These are phyloP conservation scores for Brachymystax lenok DNA, from an alignment of 2,797 vertebrate genomes.

Conservation along the genomic window DNA sequence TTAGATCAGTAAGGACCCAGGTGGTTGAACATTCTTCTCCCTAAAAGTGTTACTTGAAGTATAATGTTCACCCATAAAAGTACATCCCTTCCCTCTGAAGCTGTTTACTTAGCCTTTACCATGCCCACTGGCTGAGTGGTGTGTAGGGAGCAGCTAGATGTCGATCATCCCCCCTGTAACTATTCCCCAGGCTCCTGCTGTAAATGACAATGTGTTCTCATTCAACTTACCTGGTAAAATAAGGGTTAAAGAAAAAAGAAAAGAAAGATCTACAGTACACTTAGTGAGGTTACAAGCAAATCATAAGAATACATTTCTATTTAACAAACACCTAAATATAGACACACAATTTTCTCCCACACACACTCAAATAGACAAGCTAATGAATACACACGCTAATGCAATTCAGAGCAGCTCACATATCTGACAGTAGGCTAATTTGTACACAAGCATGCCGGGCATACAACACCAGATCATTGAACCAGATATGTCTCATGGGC, in stretches of 20 bases:
- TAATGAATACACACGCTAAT: neutral
- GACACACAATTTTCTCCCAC: neutral
- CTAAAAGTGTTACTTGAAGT: neutral
- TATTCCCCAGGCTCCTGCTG: neutral
- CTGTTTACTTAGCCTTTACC: neutral
- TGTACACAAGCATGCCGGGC: conserved; percentile 33
- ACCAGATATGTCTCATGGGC: conserved; percentile 49
- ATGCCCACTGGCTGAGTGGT: neutral
- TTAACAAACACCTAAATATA: neutral
- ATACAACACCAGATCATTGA: conserved; percentile 40
- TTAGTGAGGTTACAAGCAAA: neutral
- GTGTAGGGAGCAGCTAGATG: neutral
- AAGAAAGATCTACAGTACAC: neutral
- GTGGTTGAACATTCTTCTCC: neutral
- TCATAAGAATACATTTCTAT: neutral
- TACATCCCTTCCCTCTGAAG: neutral
- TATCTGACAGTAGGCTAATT: conserved; percentile 32
- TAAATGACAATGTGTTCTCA: no score
- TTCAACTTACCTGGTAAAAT: neutral
- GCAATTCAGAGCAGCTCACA: conserved; percentile 31
- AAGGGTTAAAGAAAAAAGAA: neutral
- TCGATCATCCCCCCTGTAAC: no score
- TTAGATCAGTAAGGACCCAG: neutral
- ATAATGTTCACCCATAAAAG: neutral
- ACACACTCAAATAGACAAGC: neutral